Base-by-base conservation (phyloP, 2,888 invertebrate genomes). In the Harmothoe impar region DNA sequence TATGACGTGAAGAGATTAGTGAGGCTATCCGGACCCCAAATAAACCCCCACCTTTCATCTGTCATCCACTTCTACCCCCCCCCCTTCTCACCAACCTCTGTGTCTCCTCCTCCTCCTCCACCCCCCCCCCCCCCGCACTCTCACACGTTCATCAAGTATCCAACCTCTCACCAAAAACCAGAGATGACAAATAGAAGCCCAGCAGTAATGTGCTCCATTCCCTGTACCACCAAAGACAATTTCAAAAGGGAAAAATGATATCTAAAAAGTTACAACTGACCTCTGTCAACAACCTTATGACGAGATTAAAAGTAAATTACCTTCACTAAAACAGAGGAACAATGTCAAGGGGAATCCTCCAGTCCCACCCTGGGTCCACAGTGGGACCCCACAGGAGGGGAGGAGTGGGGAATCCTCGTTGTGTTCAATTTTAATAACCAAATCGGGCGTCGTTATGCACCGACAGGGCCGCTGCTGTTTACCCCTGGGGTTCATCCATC, bases 341-440 rank as follows among this genome's bases (percentile, higher is more conserved):
- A 43, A 43, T 43, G 43, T 43, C 43, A 43, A 43, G 3, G 43
- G 43, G 43, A 10, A 43, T 43, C 43, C 43, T 43, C 3, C 43
- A 43, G 43, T 7, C 43, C 43, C 43, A 43, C 43, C 10, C 43
- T 43, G 43, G 5, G 43, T 10, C 10, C 43, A 43, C 5, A 43
- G 3, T 43, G 43, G 43, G 43, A 43, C 43, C 43, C 43, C 3
- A 43, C 43, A 43, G 43, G 43, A 43, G 43, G 43, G 43, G 43
- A 43, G 10, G 43, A 43, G 43, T 43, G 43, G 43, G 43, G 43
- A 20, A 35, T 35, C 81, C 81, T n/a, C 12, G 33, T 23, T 35
- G 81, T 81, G 43, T 81, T 81, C 81, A 81, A 81, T 81, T 81
- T 81, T 81, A 81, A 81, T 35, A 81, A 33, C 81, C 43, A 43